A percentile compares a stretch with the other conserved stretches of the same genome.
phyloP scores from a whole-genome alignment of 2,888 invertebrate genomes.

The Pyrrhosoma nymphula region DNA sequence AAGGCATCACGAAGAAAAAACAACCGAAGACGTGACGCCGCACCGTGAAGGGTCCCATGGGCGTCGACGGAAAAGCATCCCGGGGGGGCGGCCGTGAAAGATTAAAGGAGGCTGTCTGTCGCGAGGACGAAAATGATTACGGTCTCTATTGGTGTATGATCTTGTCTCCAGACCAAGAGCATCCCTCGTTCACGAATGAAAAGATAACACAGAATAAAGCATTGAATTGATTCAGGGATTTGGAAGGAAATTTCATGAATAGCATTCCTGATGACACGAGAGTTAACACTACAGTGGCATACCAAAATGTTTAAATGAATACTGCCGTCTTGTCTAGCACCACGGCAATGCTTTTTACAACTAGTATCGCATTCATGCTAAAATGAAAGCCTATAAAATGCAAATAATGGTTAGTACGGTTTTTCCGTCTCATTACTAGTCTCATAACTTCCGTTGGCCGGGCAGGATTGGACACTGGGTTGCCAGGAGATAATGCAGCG shows the following conservation, averaged over 20 bases:
- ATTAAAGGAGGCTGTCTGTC: constrained; percentile 8
- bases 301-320: background rate
- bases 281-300: background rate
- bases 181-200: background rate
- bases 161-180: background rate
- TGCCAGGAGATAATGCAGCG: too few relatives aligned
- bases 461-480: too few relatives aligned
- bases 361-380: too few relatives aligned
- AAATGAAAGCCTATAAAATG: too few relatives aligned
- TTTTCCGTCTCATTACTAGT: too few relatives aligned
- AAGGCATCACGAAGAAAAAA: background rate
- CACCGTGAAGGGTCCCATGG: constrained; percentile 3
- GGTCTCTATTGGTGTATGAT: background rate
- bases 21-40: background rate
- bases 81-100: background rate
- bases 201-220: background rate
- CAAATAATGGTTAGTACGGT: too few relatives aligned
- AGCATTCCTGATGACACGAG: background rate
- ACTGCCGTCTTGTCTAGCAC: background rate
- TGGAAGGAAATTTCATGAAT: background rate
- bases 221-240: background rate
- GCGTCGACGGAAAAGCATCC: background rate
- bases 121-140: constrained; percentile 4
- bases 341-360: too few relatives aligned
- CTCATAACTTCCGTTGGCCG: too few relatives aligned